Base-by-base conservation (phyloP, 2,888 invertebrate genomes). In the Volucella inflata region DNA sequence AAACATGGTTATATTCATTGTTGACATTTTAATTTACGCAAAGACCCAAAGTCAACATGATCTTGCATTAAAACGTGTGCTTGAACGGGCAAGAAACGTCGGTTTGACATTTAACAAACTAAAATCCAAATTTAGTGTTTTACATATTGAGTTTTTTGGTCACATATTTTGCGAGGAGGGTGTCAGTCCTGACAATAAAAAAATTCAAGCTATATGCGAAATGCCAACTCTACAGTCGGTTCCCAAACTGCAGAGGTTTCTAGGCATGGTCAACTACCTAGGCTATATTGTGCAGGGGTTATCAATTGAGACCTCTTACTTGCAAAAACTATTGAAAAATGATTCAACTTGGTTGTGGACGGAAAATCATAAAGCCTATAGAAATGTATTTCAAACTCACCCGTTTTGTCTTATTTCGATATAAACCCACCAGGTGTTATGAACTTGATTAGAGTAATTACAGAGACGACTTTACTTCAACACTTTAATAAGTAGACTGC, bases 261-360 rank as follows among this genome's bases (percentile, higher is more conserved):
- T 78, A 17, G 77, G 70, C 11, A 78, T 78, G 68, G 46, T 80
- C 8, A 87, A 81, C 46, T 88, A 87, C 68, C 40, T 82, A 21
- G 62, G 74, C 12, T 78, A 64, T 30, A 84, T 87, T 36, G 78
- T 84, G 60, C 44, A 53, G 38, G 38, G 60, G 14, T 21, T 87
- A 42, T 42, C 75, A 3, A 82, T 79, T n/a, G 71, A 55, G 17
- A 71, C n/a, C n/a, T n/a, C n/a, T n/a, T n/a, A n/a, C n/a, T n/a
- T n/a, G n/a, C n/a, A n/a, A n/a, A n/a, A n/a, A n/a, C n/a, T n/a
- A n/a, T n/a, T n/a, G n/a, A n/a, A n/a, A n/a, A n/a, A n/a, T n/a
- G n/a, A n/a, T n/a, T n/a, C n/a, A n/a, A n/a, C n/a, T n/a, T n/a
- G n/a, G n/a, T n/a, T n/a, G n/a, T n/a, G n/a, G n/a, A n/a, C n/a